Conservation (phyloP, 2,888 invertebrate species). For the Troides helena region DNA sequence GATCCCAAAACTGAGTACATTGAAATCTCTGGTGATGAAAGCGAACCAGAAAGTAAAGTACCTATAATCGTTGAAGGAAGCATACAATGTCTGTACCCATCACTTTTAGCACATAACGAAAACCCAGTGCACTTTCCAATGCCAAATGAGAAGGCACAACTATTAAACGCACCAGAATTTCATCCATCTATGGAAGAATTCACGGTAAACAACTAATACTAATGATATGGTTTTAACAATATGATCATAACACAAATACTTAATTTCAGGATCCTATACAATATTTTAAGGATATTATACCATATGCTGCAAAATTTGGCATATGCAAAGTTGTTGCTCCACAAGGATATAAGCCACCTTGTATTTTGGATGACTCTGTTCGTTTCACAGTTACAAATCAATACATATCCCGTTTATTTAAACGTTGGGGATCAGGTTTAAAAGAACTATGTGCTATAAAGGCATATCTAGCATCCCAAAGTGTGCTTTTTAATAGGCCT, state of each 20-base stretch:
- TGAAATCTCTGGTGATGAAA: neutral
- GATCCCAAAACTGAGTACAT: neutral
- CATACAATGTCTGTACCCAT: no score
- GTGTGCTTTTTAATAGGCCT: conserved; percentile 85
- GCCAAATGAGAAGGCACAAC: neutral
- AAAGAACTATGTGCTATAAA: conserved; percentile 92
- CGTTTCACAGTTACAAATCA: conserved; percentile 94
- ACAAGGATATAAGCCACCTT: conserved; percentile 85
- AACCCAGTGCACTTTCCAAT: no score
- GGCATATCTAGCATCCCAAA: conserved; percentile 88
- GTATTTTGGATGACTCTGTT: conserved; percentile 90
- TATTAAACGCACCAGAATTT: neutral
- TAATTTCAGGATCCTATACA: conserved; percentile 86
- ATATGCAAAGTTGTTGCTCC: conserved; percentile 94
- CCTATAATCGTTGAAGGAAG: no score
- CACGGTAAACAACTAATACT: conserved; percentile 43
- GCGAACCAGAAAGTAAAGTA: neutral
- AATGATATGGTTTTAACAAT: neutral
- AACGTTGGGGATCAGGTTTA: conserved; percentile 93
- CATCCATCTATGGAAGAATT: conserved; percentile 79
- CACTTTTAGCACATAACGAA: no score
- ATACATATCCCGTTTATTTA: conserved; percentile 91
- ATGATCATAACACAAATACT: neutral
- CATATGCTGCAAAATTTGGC: conserved; percentile 88
- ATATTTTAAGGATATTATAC: conserved; percentile 89